Base-by-base conservation (phyloP, 1,140 invertebrate species). In the Coenobita brevimanus region DNA sequence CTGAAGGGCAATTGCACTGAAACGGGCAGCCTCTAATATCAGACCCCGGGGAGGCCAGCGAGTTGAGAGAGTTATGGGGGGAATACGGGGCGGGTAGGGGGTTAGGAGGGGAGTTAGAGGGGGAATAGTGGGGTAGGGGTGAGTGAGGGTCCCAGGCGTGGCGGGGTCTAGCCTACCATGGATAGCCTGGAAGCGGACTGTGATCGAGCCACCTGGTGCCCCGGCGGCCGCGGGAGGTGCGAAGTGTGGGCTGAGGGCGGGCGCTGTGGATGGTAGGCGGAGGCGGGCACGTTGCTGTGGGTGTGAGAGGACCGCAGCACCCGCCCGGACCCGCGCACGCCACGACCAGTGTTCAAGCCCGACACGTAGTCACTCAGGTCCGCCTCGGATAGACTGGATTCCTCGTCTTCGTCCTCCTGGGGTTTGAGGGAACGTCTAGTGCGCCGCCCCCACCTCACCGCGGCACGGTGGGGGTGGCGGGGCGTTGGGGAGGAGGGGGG, bases 321-420 rank as follows among this genome's bases (percentile, higher is more conserved):
- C 1, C 88, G 88, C 33, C 88, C 88, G 33, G 88, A 89, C 41
- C 69, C 79, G 15, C 88, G 33, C 57, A 75, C 46, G 3, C 57
- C 54, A 17, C 75, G 81, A 6, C 81, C 75, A 1, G 76, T 46
- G 24, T 79, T 89, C 8, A 83, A 71, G 17, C 80, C 81, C 10
- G 80, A 78, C 50, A 90, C 85, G 83, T 90, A 90, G 67, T 89
- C 89, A 71, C 89, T 89, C 17, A 90, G 86, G 69, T 90, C 89
- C 27, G 86, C 89, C 64, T 90, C 89, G 36, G 89, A 90, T 62
- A 89, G 80, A 82, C 89, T 90, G 71, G 89, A 89, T 50, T 89
- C 86, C 50, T 90, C 89, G 43, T 90, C 89, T 30, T 90, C 85
- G 54, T 88, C 86, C 33, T 88, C 86, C 82, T 90, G 86, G 57